Conservation (phyloP, 2,888 invertebrate genomes). For the Celastrina argiolus region DNA sequence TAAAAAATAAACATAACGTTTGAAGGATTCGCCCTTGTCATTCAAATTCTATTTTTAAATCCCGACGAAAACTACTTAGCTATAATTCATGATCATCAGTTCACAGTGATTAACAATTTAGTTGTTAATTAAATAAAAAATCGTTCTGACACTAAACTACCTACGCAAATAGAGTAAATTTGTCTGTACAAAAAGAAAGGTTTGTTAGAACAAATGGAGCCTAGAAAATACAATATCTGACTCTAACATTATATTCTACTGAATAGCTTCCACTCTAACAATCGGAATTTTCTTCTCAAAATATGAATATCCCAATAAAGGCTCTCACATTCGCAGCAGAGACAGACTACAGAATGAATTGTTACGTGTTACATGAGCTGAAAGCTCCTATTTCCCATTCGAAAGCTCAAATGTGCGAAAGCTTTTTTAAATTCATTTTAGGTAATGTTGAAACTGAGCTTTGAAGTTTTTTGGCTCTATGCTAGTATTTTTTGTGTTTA, state of each 20-base stretch:
- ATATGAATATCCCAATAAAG: not conserved
- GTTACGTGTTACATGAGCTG: not conserved
- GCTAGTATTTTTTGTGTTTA: not conserved
- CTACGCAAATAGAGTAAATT: no score
- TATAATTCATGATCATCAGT: no score
- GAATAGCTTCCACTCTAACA: not conserved
- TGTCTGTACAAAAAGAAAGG: not conserved
- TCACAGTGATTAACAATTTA: no score
- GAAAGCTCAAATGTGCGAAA: not conserved
- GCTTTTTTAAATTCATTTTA: constrained; percentile 1
- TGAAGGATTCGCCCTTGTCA: no score
- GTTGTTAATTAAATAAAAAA: no score
- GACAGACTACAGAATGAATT: not conserved
- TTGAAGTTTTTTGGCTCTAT: not conserved
- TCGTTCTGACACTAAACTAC: no score
- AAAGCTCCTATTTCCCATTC: not conserved
- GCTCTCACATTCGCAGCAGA: not conserved
- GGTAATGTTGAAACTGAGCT: not conserved
- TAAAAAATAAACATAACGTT: no score
- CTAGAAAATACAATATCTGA: not conserved
- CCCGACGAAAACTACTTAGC: no score
- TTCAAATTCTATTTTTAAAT: no score
- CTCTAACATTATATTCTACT: not conserved
- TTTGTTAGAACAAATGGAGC: no score
- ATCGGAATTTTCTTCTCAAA: not conserved